Conservation (phyloP, 2,888 invertebrate genomes). For the Cephus pygmeus region DNA sequence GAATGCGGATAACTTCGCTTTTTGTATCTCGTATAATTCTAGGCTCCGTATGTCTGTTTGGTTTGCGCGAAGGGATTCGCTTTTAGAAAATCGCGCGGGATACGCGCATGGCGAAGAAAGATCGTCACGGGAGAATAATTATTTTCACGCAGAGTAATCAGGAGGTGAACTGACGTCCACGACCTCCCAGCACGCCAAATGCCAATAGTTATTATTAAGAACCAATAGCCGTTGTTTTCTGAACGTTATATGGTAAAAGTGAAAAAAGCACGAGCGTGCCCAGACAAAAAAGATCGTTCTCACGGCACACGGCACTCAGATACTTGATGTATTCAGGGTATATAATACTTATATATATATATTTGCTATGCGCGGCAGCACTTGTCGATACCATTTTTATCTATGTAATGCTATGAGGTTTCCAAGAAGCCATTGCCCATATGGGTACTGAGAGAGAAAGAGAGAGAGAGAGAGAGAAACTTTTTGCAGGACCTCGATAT, state of each 20-base stretch:
- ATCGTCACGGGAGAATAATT: slow-evolving; percentile 32
- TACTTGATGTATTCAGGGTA: not conserved
- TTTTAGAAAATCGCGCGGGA: not conserved
- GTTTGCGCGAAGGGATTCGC: not conserved
- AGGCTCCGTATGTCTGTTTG: not conserved
- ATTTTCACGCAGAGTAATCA: slow-evolving; percentile 40
- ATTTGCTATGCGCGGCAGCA: not conserved
- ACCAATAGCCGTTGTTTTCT: not conserved
- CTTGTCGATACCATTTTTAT: not conserved
- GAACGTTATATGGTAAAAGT: slow-evolving; percentile 1
- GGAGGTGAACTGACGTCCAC: not conserved
- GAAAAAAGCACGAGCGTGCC: not conserved
- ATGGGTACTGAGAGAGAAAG: not conserved
- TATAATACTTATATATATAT: not conserved
- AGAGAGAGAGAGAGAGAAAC: not conserved
- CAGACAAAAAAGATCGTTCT: slow-evolving; percentile 2
- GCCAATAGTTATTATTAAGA: slow-evolving; percentile 1
- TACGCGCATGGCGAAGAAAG: not conserved
- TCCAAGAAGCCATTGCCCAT: slow-evolving; percentile 1
- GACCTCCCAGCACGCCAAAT: slow-evolving; percentile 4
- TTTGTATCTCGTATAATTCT: too few relatives aligned
- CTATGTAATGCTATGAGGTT: not conserved
- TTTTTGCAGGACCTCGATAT: not conserved
- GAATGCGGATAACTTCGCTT: not conserved
- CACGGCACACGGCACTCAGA: slow-evolving; percentile 5